Evolutionary conservation across 2,797 vertebrate genomes (phyloP).

Genomic region (Sebastes nivosus): DNA sequence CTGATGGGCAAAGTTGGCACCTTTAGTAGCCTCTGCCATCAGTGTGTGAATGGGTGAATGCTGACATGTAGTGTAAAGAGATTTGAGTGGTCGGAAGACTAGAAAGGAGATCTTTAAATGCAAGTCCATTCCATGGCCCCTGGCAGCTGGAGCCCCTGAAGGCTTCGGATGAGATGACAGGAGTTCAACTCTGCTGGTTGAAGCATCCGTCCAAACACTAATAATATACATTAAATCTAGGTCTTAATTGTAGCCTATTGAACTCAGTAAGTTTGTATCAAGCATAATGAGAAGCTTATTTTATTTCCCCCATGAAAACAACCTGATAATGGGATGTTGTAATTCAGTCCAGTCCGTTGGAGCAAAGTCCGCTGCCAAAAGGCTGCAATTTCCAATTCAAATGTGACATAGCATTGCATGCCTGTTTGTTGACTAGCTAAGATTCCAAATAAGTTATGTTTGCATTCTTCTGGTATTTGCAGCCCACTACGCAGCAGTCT

Average conservation of each 20-base stretch:
- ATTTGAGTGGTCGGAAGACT: no score
- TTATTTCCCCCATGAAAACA: background rate
- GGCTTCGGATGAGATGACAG: background rate
- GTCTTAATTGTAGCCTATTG: background rate
- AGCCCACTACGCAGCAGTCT: conserved; percentile 97
- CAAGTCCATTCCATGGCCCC: no score
- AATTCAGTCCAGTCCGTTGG: background rate
- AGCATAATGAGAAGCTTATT: background rate
- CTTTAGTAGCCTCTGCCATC: no score
- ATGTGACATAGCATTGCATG: background rate
- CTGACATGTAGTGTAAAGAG: no score
- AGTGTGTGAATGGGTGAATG: no score
- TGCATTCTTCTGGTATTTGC: conserved; percentile 4
- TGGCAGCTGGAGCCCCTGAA: background rate
- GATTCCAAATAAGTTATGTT: background rate
- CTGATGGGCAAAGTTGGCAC: no score
- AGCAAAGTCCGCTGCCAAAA: background rate
- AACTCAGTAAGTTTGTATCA: background rate
- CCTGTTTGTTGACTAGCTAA: background rate
- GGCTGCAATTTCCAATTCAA: background rate
- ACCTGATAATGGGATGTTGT: background rate
- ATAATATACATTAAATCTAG: no score
- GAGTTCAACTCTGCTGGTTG: no score
- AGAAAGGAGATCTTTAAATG: no score
- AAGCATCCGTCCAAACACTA: no score